Evolutionary conservation across 2,797 vertebrate species (phyloP).

Genomic region (Epinephelus awoara): DNA sequence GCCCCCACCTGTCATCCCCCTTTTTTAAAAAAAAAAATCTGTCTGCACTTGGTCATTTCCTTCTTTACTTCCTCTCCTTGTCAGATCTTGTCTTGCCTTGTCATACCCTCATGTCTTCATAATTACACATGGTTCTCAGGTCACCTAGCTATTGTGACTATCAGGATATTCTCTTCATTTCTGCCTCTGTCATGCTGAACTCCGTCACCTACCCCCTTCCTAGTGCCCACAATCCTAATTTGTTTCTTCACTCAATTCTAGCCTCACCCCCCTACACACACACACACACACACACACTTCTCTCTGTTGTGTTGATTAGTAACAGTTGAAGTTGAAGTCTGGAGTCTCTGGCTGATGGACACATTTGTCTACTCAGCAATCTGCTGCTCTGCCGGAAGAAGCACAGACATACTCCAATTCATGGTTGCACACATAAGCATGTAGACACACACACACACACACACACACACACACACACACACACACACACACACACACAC

Average conservation of each 20-base stretch:
- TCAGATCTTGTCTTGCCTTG: background rate
- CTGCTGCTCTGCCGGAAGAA: constrained; percentile 64
- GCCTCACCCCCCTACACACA: constrained; percentile 12
- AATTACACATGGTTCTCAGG: constrained; percentile 33
- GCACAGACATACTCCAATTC: constrained; percentile 26
- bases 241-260: constrained; percentile 55
- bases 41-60: constrained; percentile 54
- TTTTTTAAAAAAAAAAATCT: constrained; percentile 16
- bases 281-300: constrained; percentile 22
- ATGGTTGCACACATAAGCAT: constrained; percentile 28
- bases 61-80: constrained; percentile 29
- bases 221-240: constrained; percentile 56
- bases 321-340: constrained; percentile 73
- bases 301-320: constrained; percentile 71
- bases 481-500: background rate
- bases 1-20: constrained; percentile 34
- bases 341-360: constrained; percentile 75
- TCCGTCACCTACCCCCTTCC: constrained; percentile 41
- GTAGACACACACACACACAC: background rate
- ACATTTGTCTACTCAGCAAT: constrained; percentile 82
- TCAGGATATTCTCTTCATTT: constrained; percentile 48
- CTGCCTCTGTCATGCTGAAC: constrained; percentile 40
- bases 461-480: constrained; percentile 3
- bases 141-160: constrained; percentile 36
- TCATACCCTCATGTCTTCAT: constrained; percentile 28